Evolutionary conservation across 2,113 vertebrate species (phyloP), one percentile per base, ranked within the genome.

Genomic region (Oreocharis arfaki): DNA sequence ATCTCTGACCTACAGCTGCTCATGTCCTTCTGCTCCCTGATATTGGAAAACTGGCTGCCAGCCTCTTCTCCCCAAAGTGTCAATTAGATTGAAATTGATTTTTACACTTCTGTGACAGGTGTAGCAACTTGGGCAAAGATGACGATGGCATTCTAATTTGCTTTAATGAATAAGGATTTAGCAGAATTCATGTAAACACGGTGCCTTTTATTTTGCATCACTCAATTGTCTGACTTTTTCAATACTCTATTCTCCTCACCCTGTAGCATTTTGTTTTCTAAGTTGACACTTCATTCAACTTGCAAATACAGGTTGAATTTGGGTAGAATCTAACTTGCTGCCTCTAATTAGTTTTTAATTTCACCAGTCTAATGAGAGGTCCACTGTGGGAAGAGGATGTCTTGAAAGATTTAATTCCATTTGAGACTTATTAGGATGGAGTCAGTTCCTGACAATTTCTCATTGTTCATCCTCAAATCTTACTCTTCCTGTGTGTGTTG

Each of bases 1-100:
- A 28, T 69, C 76, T 90, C 26, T 59, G 52, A 85, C 86, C 30
- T 42, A 59, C 53, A 44, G 47, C 47, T 90, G 47, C 56, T 85
- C 59, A 59, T 64, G 41, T 24, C 41, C n/a, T 95, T 64, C 32
- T 80, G 59, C 61, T 93, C 28, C 81, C 60, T 60, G n/a, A 87
- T 88, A 67, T 10, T 82, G 78, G 24, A 93, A 91, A 81, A 41
- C 37, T 96, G 67, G 8, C 87, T 94, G 73, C 60, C 57, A 93
- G 44, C 91, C 32, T 90, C 52, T 89, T 95, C 65, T 94, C 46
- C 49, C 41, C 26, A 13, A 89, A 91, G 12, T 63, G 67, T 96
- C 95, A 94, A 23, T 76, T 96, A 79, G 64, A 87, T 83, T 96
- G 57, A 77, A 89, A 89, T 52, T 89, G 76, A 64, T 93, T 93